phyloP scores from a whole-genome alignment of 2,888 invertebrate species.

The Arge pagana region DNA sequence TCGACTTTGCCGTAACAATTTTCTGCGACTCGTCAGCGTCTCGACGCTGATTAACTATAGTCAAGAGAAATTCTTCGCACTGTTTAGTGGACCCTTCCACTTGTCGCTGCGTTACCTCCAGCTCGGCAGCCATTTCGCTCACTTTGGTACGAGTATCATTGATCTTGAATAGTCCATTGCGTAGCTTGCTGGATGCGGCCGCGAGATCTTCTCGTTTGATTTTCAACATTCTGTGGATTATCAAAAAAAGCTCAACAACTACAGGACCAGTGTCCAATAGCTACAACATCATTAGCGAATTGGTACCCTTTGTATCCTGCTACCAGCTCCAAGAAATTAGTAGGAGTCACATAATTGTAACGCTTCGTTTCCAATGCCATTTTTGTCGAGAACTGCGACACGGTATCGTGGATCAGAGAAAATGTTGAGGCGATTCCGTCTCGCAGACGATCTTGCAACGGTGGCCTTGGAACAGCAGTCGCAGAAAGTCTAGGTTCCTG shows the following conservation, averaged over 20 bases:
- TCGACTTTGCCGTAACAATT: constrained; percentile 72
- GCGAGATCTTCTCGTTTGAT: constrained; percentile 74
- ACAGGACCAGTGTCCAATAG: background rate
- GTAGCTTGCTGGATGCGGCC: constrained; percentile 75
- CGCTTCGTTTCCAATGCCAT: constrained; percentile 81
- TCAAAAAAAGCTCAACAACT: too few relatives aligned
- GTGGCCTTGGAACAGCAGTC: constrained; percentile 32
- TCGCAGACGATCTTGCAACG: constrained; percentile 65
- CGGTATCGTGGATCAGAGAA: constrained; percentile 81
- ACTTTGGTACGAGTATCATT: constrained; percentile 84
- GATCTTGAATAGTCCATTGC: constrained; percentile 84
- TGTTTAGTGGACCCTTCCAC: constrained; percentile 78
- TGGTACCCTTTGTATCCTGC: constrained; percentile 78
- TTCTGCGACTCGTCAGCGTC: constrained; percentile 82
- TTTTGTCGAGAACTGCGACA: constrained; percentile 70
- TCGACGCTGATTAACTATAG: constrained; percentile 78
- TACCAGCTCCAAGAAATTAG: constrained; percentile 85
- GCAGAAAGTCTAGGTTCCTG: constrained; percentile 43
- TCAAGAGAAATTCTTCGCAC: constrained; percentile 83
- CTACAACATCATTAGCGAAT: background rate
- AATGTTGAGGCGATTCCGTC: constrained; percentile 75
- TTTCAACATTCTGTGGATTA: constrained; percentile 67
- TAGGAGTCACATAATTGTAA: constrained; percentile 86
- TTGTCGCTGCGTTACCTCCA: constrained; percentile 76
- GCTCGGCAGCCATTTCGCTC: constrained; percentile 80